Evolutionary conservation across 2,888 invertebrate genomes (phyloP), one percentile per base, ranked within the genome.

Genomic region (Octonoba sinensis): DNA sequence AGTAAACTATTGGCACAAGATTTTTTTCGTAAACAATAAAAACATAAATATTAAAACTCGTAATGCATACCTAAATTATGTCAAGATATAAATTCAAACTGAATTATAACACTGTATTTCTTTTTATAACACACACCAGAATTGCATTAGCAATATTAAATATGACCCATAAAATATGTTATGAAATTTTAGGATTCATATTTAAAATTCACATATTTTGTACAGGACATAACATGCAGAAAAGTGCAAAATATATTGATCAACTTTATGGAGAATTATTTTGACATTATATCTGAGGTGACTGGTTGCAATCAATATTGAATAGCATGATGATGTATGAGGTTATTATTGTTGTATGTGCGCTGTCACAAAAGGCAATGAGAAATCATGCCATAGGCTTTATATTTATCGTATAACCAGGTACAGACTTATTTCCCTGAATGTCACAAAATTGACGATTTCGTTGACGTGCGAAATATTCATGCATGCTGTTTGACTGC

Each of bases 351-450:
- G 60, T 67, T 62, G 67, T 73, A 81, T 81, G 79, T 81, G 79
- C 79, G 79, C 79, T 81, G 54, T 81, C 47, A 65, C 44, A 66
- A 67, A 66, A 71, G 71, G 71, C 57, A 46, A 70, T 62, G 46
- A 54, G 27, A 64, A 62, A 44, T 49, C 18, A 51, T 64, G 51
- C 36, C 71, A 72, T 60, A 69, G 47, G 44, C 62, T 69, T 71
- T 62, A 36, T 36, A 36, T 36, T 36, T 36, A 36, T 36, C 36
- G 36, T 36, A 36, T 36, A 36, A 79, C 73, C 73, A 81, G 73
- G 73, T 81, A 81, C 72, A 81, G 74, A 49, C 49, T 62, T 62
- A 64, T 62, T 69, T 81, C 79, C 79, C 79, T 81, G 79, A 81
- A 81, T 81, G 66, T 69, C 73, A 69, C 44, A 51, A 24, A 46